These are phyloP conservation scores for Caenorhabditis sp. DNA, from an alignment of 2,888 invertebrate genomes.

Conservation along the genomic window DNA sequence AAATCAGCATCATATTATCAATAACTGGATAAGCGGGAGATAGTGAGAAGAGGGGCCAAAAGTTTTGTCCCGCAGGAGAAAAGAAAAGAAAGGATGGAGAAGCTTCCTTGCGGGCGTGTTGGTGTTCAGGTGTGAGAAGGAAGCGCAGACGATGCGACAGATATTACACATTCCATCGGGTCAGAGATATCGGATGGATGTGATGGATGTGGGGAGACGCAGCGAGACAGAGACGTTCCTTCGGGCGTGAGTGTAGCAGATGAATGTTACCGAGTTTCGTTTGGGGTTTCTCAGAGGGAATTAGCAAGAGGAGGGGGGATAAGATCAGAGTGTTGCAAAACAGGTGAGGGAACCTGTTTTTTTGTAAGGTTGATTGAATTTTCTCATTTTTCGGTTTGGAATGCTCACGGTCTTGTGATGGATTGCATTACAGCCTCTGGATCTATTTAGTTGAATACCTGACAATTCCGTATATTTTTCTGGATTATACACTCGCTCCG, in stretches of 20 bases:
- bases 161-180: slow-evolving; percentile 55
- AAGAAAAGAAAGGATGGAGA: slow-evolving; percentile 7
- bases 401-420: background rate
- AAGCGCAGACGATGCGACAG: slow-evolving; percentile 49
- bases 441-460: too few relatives aligned
- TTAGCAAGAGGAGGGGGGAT: background rate
- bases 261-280: slow-evolving; percentile 35
- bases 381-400: background rate
- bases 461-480: too few relatives aligned
- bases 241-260: slow-evolving; percentile 19
- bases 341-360: slow-evolving; percentile 16
- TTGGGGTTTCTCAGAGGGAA: slow-evolving; percentile 1
- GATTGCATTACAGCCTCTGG: background rate
- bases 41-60: slow-evolving; percentile 24
- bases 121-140: slow-evolving; percentile 54
- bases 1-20: slow-evolving; percentile 47
- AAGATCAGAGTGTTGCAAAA: background rate
- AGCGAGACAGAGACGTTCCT: slow-evolving; percentile 36
- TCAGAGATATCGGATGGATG: slow-evolving; percentile 9
- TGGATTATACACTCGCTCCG: too few relatives aligned
- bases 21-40: slow-evolving; percentile 36
- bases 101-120: slow-evolving; percentile 50
- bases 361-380: background rate
- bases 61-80: slow-evolving; percentile 39
- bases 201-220: slow-evolving; percentile 1